Evolutionary conservation across 2,113 vertebrate species (phyloP), one percentile per base, ranked within the genome.

Genomic region (Trogon melanurus): DNA sequence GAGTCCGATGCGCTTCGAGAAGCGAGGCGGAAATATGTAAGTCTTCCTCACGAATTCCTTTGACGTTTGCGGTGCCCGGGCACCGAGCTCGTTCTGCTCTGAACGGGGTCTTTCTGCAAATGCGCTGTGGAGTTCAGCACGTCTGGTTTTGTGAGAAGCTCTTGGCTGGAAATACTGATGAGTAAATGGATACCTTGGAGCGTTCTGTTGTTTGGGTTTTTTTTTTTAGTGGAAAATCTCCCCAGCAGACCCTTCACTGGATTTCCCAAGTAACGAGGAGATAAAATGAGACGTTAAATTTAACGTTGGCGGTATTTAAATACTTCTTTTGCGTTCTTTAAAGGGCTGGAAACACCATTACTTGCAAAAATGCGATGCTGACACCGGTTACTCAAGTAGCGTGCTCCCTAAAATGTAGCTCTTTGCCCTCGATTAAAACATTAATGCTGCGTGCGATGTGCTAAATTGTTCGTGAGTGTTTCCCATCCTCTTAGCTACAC

Each of bases 1-100:
- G 99, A 99, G 45, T 99, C 99, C 0, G 99, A 99, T 0, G 99
- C 99, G 0, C 98, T 99, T 18, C 97, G 98, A 95, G 98, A 99
- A 96, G 99, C 99, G 0, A 95, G 99, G 66, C 98, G 98, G 97
- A 99, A 99, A 99, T 99, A 99, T 1, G 99, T 99, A 89, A 98
- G 99, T 98, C 44, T 45, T 69, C 11, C 16, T 48, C 16, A 2
- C 16, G 8, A 58, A n/a, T 50, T 48, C 60, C 85, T 62, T 32
- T 22, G 27, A 16, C 32, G 2, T 17, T 56, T 53, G 44, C 30
- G 9, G 17, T 51, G 56, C 69, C 10, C 34, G 11, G 9, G 5
- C 64, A 17, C 51, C 50, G 70, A 51, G 32, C 54, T 79, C 0
- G 13, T 14, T 0, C n/a, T 65, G 53, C 53, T 76, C 76, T 6